A percentile compares a stretch with the other conserved stretches of the same genome.
These are phyloP conservation scores for Elymnias hypermnestra DNA, from an alignment of 1,140 invertebrate genomes.

Conservation along the genomic window DNA sequence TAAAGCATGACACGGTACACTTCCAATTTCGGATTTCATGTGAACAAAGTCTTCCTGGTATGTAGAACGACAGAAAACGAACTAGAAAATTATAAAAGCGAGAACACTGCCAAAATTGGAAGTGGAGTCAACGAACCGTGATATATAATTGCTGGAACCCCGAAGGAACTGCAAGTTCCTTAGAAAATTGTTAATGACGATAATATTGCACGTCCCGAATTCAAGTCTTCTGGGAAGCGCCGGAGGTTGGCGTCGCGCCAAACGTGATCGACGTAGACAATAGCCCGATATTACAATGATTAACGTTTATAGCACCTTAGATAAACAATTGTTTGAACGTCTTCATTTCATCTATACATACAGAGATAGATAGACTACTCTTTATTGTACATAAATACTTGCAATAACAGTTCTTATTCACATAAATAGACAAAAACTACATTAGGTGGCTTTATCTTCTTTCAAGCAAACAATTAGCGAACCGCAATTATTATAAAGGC, in stretches of 20 bases:
- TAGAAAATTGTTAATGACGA: conserved; percentile 36
- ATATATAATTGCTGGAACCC: conserved; percentile 15
- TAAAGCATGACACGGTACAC: no score
- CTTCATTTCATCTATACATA: no score
- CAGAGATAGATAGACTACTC: no score
- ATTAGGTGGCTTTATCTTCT: no score
- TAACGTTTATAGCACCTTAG: conserved; percentile 11
- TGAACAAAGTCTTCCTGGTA: neutral
- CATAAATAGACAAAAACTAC: no score
- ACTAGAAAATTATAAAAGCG: conserved; percentile 10
- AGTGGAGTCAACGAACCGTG: conserved; percentile 23
- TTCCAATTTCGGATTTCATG: no score
- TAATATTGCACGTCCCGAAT: conserved; percentile 26
- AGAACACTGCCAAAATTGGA: conserved; percentile 13
- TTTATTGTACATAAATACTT: no score
- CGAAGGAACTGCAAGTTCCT: conserved; percentile 23
- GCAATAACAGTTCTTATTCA: no score
- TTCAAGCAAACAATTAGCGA: no score
- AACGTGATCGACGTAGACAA: conserved; percentile 19
- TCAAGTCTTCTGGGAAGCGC: conserved; percentile 26
- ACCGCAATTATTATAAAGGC: no score
- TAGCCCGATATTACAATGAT: conserved; percentile 14
- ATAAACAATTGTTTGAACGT: neutral
- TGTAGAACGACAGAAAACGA: neutral
- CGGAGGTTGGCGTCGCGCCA: conserved; percentile 23